Evolutionary conservation across 2,797 vertebrate species (phyloP).

Genomic region (Borostomias antarcticus): DNA sequence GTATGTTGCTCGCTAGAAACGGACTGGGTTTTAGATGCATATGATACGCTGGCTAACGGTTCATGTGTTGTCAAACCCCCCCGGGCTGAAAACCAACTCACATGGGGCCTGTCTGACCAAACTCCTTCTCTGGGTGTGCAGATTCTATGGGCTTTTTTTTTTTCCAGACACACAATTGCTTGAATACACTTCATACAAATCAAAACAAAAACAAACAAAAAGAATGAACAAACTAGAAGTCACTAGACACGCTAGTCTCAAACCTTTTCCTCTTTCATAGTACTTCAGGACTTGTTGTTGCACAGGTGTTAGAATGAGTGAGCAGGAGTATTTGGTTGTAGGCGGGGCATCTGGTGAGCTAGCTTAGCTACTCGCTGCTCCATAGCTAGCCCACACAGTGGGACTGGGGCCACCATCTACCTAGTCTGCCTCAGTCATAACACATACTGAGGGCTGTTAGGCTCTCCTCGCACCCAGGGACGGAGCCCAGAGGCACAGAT

Average conservation of each 20-base stretch:
- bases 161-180: constrained; percentile 3
- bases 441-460: too few relatives aligned
- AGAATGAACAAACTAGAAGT: constrained; percentile 46
- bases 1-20: neutral
- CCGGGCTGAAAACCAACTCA: neutral
- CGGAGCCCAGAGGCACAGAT: constrained; percentile 5
- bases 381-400: constrained; percentile 11
- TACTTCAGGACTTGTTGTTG: constrained; percentile 39
- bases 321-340: neutral
- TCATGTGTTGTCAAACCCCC: neutral
- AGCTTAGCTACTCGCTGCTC: neutral
- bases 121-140: constrained; percentile 53
- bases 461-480: too few relatives aligned
- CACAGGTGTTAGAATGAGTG: neutral
- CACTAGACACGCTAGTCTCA: neutral
- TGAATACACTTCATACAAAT: constrained; percentile 50
- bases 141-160: constrained; percentile 58
- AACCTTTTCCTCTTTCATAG: constrained; percentile 37
- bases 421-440: constrained; percentile 35
- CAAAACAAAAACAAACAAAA: constrained; percentile 33
- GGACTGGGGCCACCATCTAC: constrained; percentile 24
- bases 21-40: neutral
- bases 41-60: neutral
- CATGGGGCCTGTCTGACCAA: too few relatives aligned
- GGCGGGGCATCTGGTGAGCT: too few relatives aligned